Percentiles rank a stretch among this genome's conserved stretches.
phyloP scores from a whole-genome alignment of 2,797 vertebrate species.

The Phrynocephalus vlangalii region DNA sequence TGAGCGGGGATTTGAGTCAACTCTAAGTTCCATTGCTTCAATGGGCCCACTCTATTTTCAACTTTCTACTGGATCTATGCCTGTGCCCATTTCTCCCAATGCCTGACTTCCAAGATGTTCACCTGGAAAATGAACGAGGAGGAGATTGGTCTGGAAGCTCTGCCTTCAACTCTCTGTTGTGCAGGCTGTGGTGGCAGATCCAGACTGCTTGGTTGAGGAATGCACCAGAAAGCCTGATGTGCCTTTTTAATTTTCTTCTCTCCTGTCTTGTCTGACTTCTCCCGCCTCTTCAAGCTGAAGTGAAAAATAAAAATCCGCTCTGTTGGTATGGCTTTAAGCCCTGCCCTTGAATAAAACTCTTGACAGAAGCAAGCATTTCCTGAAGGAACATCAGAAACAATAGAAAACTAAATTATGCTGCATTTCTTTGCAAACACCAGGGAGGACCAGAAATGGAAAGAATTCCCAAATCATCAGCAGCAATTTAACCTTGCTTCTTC shows the following conservation, averaged over 20 bases:
- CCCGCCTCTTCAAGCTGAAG: not conserved
- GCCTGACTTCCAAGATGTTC: too few species aligned
- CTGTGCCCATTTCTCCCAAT: too few species aligned
- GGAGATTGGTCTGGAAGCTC: too few species aligned
- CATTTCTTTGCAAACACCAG: slow-evolving; percentile 36
- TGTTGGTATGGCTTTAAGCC: slow-evolving; percentile 43
- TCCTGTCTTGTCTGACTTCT: slow-evolving; percentile 39
- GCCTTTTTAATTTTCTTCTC: slow-evolving; percentile 48
- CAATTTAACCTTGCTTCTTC: slow-evolving; percentile 39
- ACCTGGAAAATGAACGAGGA: too few species aligned
- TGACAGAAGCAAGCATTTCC: not conserved
- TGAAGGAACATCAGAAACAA: not conserved
- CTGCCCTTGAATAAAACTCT: slow-evolving; percentile 14
- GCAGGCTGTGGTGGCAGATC: not conserved
- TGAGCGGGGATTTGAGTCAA: too few species aligned
- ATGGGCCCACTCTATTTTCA: too few species aligned
- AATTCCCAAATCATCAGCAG: slow-evolving; percentile 33
- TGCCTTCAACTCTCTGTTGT: not conserved
- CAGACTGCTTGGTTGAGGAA: not conserved
- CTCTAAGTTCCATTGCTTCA: too few species aligned
- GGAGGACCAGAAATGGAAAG: slow-evolving; percentile 25
- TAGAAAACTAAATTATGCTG: slow-evolving; percentile 37
- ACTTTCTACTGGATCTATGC: too few species aligned
- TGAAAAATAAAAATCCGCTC: slow-evolving; percentile 25
- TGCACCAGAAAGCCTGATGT: not conserved